phyloP scores from a whole-genome alignment of 2,113 vertebrate species.

The Mesitornis unicolor region DNA sequence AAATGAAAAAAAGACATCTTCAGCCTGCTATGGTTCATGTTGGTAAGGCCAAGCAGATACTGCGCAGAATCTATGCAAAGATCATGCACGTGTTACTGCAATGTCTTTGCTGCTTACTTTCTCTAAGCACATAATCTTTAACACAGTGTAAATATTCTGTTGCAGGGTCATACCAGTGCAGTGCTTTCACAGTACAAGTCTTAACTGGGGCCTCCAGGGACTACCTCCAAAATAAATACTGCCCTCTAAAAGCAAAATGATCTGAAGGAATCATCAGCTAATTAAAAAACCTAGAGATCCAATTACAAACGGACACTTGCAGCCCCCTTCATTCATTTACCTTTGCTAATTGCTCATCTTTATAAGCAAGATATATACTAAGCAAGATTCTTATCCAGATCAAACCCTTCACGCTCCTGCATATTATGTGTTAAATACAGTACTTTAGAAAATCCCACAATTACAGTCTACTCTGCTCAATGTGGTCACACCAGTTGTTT shows the following conservation, averaged over 20 bases:
- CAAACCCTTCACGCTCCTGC: background rate
- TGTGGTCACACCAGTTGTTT: background rate
- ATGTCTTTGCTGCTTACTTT: background rate
- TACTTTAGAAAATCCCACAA: background rate
- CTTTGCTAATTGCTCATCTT: background rate
- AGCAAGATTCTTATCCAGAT: background rate
- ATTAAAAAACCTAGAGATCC: background rate
- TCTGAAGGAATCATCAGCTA: background rate
- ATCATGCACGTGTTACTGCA: rapidly evolving
- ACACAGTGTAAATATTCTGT: background rate
- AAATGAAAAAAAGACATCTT: background rate
- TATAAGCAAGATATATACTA: background rate
- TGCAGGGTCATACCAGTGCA: background rate
- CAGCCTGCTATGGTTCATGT: background rate
- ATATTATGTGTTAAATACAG: background rate
- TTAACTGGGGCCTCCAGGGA: background rate
- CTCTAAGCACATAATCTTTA: background rate
- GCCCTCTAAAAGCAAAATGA: background rate
- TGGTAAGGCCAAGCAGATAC: background rate
- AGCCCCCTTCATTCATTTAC: background rate
- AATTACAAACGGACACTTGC: background rate
- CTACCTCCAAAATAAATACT: background rate
- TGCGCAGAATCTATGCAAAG: background rate
- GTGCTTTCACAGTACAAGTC: background rate
- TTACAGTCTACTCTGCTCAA: background rate